phyloP scores from a whole-genome alignment of 2,888 invertebrate species.

The Stegophylla sp. region DNA sequence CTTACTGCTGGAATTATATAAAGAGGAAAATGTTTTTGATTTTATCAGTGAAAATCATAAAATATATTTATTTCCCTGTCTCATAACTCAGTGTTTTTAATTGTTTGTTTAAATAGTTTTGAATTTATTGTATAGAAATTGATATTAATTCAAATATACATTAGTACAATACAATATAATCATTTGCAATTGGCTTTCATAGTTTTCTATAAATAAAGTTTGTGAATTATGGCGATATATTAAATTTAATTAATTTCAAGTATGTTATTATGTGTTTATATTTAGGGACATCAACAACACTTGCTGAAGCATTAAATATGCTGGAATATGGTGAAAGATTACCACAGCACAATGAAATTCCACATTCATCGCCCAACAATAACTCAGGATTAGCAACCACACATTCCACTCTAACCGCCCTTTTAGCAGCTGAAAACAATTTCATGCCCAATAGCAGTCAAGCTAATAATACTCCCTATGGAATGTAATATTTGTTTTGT shows the following conservation, averaged over 20 bases:
- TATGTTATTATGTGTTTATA: background rate
- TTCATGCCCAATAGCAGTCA: slow-evolving; percentile 42
- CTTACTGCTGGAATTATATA: too few relatives aligned
- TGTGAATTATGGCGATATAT: too few relatives aligned
- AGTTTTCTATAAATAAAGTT: background rate
- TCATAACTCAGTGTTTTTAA: too few relatives aligned
- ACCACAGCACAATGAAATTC: slow-evolving; percentile 51
- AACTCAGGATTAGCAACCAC: slow-evolving; percentile 51
- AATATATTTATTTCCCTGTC: too few relatives aligned
- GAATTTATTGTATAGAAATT: too few relatives aligned
- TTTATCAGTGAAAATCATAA: too few relatives aligned
- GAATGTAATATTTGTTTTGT: slow-evolving; percentile 39
- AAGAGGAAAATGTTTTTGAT: too few relatives aligned
- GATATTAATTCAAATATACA: too few relatives aligned
- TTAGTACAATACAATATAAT: too few relatives aligned
- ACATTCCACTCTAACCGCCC: slow-evolving; percentile 54
- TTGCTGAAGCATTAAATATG: slow-evolving; percentile 55
- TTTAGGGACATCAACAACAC: slow-evolving; percentile 51
- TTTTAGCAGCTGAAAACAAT: slow-evolving; percentile 55
- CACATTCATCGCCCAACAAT: slow-evolving; percentile 48
- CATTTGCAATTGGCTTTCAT: background rate
- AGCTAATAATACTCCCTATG: slow-evolving; percentile 40
- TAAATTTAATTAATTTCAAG: slow-evolving; percentile 13
- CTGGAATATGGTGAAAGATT: slow-evolving; percentile 56
- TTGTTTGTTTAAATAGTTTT: too few relatives aligned